Conservation (phyloP, 2,888 invertebrate species). For the Heliconius erato region DNA sequence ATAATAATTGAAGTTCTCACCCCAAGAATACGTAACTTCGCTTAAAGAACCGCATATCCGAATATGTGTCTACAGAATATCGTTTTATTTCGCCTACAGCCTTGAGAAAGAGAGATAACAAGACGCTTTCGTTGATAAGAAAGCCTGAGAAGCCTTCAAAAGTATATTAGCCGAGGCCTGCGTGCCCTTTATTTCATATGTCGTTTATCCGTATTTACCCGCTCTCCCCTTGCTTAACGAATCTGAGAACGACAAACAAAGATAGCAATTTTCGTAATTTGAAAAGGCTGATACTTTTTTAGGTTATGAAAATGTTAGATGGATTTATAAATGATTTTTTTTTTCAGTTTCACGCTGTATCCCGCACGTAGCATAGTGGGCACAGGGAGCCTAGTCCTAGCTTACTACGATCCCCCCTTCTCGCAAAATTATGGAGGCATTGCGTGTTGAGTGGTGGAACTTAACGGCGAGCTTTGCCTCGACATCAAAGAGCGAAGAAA, state of each 20-base stretch:
- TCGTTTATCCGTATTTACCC: constrained; percentile 55
- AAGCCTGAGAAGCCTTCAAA: constrained; percentile 61
- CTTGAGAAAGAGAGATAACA: constrained; percentile 61
- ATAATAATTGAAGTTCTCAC: constrained; percentile 33
- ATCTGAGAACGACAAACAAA: constrained; percentile 39
- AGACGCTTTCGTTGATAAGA: constrained; percentile 62
- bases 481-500: background rate
- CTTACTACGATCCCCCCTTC: no score
- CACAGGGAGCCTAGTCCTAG: no score
- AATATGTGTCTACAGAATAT: constrained; percentile 52
- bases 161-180: constrained; percentile 62
- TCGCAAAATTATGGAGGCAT: no score
- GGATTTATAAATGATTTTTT: background rate
- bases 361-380: background rate
- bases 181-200: constrained; percentile 58
- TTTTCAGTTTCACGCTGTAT: background rate
- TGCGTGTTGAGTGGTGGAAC: background rate
- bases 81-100: constrained; percentile 56
- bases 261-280: constrained; percentile 22
- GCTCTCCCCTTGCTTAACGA: constrained; percentile 43
- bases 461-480: no score
- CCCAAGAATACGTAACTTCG: background rate
- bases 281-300: background rate
- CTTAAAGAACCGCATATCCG: constrained; percentile 34
- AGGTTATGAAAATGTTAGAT: background rate